Conservation (phyloP, 1,140 invertebrate species). For the Coelopa frigida region DNA sequence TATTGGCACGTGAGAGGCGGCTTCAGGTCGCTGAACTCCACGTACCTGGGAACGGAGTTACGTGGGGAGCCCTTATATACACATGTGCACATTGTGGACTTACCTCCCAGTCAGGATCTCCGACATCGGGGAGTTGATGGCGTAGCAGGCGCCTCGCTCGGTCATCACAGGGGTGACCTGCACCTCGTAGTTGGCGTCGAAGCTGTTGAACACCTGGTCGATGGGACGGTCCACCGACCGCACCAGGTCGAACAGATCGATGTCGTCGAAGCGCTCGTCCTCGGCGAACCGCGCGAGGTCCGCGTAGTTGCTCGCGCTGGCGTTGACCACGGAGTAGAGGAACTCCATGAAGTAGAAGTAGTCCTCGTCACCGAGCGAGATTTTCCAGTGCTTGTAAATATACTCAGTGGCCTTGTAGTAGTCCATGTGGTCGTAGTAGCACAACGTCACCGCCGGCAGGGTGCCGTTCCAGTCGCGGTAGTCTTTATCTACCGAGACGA, state of each 20-base stretch:
- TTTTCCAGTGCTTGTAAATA: slow-evolving; percentile 38
- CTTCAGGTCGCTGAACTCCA: slow-evolving; percentile 22
- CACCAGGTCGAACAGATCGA: slow-evolving; percentile 37
- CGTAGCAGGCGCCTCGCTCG: slow-evolving; percentile 58
- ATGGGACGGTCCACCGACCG: slow-evolving; percentile 44
- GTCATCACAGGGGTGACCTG: slow-evolving; percentile 49
- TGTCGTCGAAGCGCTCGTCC: slow-evolving; percentile 42
- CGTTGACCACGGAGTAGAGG: slow-evolving; percentile 44
- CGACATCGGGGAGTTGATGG: slow-evolving; percentile 52
- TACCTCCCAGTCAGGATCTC: slow-evolving; percentile 28
- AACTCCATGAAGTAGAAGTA: slow-evolving; percentile 44
- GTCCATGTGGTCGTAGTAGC: slow-evolving; percentile 47
- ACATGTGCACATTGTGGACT: no score
- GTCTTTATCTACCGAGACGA: slow-evolving; percentile 59
- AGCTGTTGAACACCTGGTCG: slow-evolving; percentile 45
- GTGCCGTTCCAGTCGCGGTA: slow-evolving; percentile 60
- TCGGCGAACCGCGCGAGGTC: slow-evolving; percentile 45
- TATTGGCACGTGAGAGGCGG: slow-evolving; percentile 33
- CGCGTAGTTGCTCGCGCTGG: slow-evolving; percentile 33
- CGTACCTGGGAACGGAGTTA: slow-evolving; percentile 18
- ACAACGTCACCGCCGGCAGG: slow-evolving; percentile 53
- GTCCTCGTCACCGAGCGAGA: slow-evolving; percentile 35
- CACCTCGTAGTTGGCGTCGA: slow-evolving; percentile 39
- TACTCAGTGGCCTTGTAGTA: slow-evolving; percentile 34
- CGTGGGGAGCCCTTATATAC: no score